phyloP scores from a whole-genome alignment of 2,797 vertebrate genomes.

The Echiichthys vipera region DNA sequence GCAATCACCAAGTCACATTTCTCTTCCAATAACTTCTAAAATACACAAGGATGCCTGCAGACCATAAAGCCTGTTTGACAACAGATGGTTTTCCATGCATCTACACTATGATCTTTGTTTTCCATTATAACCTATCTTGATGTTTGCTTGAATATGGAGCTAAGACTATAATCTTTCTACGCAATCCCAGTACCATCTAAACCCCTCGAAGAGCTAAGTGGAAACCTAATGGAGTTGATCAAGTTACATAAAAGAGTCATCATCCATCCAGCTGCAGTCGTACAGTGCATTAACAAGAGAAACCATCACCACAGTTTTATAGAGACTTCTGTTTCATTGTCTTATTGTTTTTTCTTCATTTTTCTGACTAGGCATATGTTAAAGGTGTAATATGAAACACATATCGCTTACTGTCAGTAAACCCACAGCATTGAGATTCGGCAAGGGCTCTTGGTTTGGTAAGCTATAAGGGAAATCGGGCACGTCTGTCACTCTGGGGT shows the following conservation, averaged over 20 bases:
- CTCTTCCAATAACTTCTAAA: neutral
- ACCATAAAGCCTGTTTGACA: neutral
- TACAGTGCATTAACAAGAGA: neutral
- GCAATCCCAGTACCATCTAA: constrained; percentile 7
- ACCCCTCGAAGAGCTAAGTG: neutral
- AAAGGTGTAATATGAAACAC: too few species aligned
- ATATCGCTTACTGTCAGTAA: too few species aligned
- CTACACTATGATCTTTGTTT: neutral
- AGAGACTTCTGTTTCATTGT: neutral
- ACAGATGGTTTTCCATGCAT: neutral
- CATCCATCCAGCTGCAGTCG: neutral
- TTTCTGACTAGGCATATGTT: neutral
- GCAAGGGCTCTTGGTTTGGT: constrained; percentile 2
- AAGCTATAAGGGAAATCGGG: constrained; percentile 10
- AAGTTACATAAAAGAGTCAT: constrained; percentile 18
- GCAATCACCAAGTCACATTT: neutral
- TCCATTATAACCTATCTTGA: neutral
- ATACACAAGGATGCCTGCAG: neutral
- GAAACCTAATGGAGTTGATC: constrained; percentile 9
- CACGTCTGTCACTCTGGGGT: neutral
- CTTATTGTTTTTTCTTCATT: neutral
- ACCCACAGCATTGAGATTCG: too few species aligned
- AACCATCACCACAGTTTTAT: too few species aligned
- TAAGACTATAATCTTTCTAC: neutral
- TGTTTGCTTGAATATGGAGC: neutral